Evolutionary conservation across 2,797 vertebrate genomes (phyloP).

Genomic region (Geotrypetes seraphini): DNA sequence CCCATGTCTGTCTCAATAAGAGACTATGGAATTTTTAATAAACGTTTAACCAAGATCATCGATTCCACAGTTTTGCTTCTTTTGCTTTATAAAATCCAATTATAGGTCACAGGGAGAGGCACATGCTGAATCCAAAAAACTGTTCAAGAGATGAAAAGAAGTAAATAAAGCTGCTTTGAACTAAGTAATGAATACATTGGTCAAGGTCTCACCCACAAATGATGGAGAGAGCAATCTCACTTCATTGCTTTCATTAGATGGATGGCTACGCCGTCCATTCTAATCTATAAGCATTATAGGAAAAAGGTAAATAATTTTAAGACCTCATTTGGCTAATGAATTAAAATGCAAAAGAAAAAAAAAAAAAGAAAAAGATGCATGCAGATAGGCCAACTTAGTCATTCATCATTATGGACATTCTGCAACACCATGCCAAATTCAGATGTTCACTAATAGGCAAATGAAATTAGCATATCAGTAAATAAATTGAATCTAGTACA

Average conservation of each 20-base stretch:
- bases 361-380: constrained; percentile 10
- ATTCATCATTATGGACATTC: constrained; percentile 29
- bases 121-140: constrained; percentile 24
- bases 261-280: constrained; percentile 13
- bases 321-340: constrained; percentile 42
- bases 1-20: no score
- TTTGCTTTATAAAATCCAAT: no score
- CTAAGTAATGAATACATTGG: constrained; percentile 19
- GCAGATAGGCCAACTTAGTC: constrained; percentile 19
- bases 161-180: constrained; percentile 9
- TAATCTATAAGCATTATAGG: constrained; percentile 27
- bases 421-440: constrained; percentile 19
- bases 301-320: constrained; percentile 28
- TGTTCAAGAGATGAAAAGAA: background rate
- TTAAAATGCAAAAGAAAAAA: constrained; percentile 31
- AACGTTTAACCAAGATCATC: no score
- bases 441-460: constrained; percentile 31
- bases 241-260: constrained; percentile 15
- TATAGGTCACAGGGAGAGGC: no score
- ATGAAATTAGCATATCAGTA: constrained; percentile 39
- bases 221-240: background rate
- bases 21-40: no score
- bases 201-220: constrained; percentile 5
- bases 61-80: no score
- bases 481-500: constrained; percentile 25